Conservation (phyloP, 2,888 invertebrate species). For the Calameuta filiformis region DNA sequence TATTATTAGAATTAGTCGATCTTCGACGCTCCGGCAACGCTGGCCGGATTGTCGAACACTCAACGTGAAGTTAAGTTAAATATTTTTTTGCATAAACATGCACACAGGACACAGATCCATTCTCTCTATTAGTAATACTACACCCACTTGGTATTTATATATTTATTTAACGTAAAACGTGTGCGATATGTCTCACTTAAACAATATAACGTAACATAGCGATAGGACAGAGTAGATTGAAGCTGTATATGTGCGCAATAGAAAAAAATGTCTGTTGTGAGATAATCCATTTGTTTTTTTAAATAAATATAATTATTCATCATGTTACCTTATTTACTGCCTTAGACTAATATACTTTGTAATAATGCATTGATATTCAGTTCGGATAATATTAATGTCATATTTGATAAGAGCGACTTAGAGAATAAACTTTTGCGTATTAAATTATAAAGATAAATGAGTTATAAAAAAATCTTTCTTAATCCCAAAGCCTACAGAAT, state of each 20-base stretch:
- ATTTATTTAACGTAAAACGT: not conserved
- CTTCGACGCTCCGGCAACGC: not conserved
- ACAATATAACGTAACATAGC: not conserved
- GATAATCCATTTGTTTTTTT: not conserved
- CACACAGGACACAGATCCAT: not conserved
- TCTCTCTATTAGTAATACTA: not conserved
- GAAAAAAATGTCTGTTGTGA: not conserved
- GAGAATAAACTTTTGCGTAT: not conserved
- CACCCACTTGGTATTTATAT: not conserved
- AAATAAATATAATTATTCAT: not conserved
- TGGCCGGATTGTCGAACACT: not conserved
- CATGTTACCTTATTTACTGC: not conserved
- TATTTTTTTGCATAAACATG: not conserved
- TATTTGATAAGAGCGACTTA: not conserved
- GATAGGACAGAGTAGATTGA: not conserved
- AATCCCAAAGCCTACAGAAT: not conserved
- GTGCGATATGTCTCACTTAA: not conserved
- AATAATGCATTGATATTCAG: not conserved
- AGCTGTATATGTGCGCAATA: not conserved
- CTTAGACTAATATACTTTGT: not conserved
- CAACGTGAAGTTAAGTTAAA: not conserved
- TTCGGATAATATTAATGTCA: not conserved
- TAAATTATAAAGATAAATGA: not conserved
- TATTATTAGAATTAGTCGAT: not conserved
- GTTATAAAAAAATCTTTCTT: not conserved